Conservation (phyloP, 2,113 vertebrate genomes). For the Pteropus alecto region DNA sequence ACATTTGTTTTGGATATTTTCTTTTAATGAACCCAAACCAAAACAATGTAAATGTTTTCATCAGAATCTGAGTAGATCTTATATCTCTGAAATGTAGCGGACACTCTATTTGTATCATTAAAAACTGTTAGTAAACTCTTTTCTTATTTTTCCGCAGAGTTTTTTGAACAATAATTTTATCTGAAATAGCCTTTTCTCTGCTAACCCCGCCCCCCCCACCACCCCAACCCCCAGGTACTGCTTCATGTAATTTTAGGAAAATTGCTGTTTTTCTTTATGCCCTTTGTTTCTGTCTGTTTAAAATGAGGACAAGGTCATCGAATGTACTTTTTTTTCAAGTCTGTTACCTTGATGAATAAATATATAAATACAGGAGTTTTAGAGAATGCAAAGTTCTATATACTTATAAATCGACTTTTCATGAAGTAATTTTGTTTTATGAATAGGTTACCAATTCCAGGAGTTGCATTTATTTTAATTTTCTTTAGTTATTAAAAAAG, state of each 20-base stretch:
- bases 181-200: neutral
- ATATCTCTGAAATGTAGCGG: neutral
- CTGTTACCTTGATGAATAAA: conserved; percentile 62
- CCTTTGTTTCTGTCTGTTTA: conserved; percentile 53
- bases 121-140: neutral
- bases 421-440: conserved; percentile 69
- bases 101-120: conserved; percentile 2
- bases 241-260: conserved; percentile 63
- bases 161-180: conserved; percentile 44
- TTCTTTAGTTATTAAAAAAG: conserved; percentile 24
- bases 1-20: neutral
- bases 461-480: conserved; percentile 63
- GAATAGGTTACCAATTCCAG: conserved; percentile 64
- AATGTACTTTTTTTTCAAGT: conserved; percentile 58
- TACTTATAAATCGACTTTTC: conserved; percentile 64
- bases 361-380: conserved; percentile 61
- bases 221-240: neutral
- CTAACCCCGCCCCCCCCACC: neutral
- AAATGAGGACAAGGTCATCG: conserved; percentile 54
- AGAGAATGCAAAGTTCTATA: conserved; percentile 44
- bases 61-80: neutral
- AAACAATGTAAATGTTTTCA: neutral
- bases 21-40: conserved; percentile 3
- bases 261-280: conserved; percentile 51
- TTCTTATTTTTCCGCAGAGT: neutral